phyloP scores from a whole-genome alignment of 2,113 vertebrate species.

The Irena cyanogastra region DNA sequence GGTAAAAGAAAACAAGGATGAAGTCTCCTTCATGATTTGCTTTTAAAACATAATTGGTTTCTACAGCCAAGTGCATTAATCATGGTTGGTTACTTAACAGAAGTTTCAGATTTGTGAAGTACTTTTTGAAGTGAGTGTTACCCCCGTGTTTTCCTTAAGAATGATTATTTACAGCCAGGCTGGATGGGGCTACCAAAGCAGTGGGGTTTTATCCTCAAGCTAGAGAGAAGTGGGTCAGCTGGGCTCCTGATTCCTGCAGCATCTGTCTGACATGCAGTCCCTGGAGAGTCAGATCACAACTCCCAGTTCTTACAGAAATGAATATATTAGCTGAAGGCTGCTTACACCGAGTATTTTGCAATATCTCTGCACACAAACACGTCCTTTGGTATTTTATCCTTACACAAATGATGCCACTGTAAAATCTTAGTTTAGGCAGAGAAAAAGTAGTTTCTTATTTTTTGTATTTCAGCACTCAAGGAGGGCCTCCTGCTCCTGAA shows the following conservation, averaged over 20 bases:
- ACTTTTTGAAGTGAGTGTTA: background rate
- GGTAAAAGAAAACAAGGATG: slow-evolving; percentile 15
- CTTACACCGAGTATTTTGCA: background rate
- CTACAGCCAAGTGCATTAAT: slow-evolving; percentile 17
- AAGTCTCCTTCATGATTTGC: slow-evolving; percentile 3
- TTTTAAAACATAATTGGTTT: slow-evolving; percentile 8
- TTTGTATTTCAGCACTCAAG: background rate
- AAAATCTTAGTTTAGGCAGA: background rate
- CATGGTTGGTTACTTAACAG: background rate
- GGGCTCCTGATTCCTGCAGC: background rate
- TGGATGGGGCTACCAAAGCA: background rate
- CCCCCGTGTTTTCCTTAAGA: background rate
- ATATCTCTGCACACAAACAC: background rate
- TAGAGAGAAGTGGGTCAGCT: slow-evolving; percentile 21
- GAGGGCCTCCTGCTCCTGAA: background rate
- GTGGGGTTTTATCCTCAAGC: background rate
- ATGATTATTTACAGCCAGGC: background rate
- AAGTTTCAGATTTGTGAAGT: background rate
- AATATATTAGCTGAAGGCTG: background rate
- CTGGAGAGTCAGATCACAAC: background rate
- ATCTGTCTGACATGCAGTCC: background rate
- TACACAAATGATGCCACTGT: background rate
- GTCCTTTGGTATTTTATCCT: background rate
- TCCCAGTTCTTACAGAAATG: background rate
- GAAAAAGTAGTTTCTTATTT: background rate